Conservation (phyloP, 2,888 invertebrate genomes). For the Anodontia alba region DNA sequence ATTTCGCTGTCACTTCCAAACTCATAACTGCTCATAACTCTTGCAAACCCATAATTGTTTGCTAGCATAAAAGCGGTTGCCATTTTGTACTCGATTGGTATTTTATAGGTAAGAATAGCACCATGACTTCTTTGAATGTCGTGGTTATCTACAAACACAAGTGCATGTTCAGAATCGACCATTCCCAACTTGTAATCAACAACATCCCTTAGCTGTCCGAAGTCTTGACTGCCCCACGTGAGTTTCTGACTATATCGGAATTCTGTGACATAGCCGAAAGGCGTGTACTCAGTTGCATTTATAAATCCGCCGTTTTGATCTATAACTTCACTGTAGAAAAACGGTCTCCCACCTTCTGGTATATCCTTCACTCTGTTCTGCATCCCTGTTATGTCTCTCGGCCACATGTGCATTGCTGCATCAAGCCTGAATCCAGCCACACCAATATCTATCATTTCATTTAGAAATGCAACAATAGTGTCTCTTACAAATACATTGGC, state of each 20-base stretch:
- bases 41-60: slow-evolving; percentile 86
- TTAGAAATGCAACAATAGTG: slow-evolving; percentile 75
- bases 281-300: slow-evolving; percentile 71
- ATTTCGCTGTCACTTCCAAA: slow-evolving; percentile 84
- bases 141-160: slow-evolving; percentile 95
- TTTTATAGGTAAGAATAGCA: slow-evolving; percentile 69
- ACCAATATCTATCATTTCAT: slow-evolving; percentile 75
- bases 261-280: slow-evolving; percentile 89
- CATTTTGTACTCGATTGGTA: slow-evolving; percentile 80
- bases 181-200: slow-evolving; percentile 80
- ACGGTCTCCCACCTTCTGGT: slow-evolving; percentile 75
- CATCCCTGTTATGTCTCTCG: slow-evolving; percentile 72
- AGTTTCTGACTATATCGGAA: slow-evolving; percentile 88
- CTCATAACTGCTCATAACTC: slow-evolving; percentile 94
- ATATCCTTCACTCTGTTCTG: slow-evolving; percentile 69
- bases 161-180: slow-evolving; percentile 85
- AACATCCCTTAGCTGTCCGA: slow-evolving; percentile 67
- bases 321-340: slow-evolving; percentile 81
- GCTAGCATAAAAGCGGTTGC: slow-evolving; percentile 95
- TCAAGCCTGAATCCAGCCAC: slow-evolving; percentile 82
- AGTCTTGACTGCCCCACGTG: slow-evolving; percentile 68
- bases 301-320: slow-evolving; percentile 81
- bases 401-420: slow-evolving; percentile 83
- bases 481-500: slow-evolving; percentile 82
- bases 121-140: slow-evolving; percentile 92